Conservation (phyloP, 2,888 invertebrate species). For the Pyrocoelia pectoralis region DNA sequence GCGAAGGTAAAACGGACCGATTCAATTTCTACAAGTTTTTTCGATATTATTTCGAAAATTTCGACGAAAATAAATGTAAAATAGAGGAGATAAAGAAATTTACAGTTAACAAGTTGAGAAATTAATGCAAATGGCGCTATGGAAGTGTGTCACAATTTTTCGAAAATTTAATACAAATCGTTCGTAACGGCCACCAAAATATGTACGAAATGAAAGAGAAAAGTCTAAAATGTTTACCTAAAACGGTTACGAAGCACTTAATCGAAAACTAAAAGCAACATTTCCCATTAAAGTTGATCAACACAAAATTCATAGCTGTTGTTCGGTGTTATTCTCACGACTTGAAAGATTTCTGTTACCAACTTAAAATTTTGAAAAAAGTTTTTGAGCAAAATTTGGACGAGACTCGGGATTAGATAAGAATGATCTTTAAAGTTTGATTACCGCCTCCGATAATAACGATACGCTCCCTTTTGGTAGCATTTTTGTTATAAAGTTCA, state of each 20-base stretch:
- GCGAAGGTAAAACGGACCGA: background rate
- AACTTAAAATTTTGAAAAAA: slow-evolving; percentile 5
- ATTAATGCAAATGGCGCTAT: slow-evolving; percentile 33
- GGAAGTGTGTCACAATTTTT: slow-evolving; percentile 12
- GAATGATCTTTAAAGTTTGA: no score
- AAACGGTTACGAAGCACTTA: slow-evolving; percentile 12
- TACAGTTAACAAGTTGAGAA: slow-evolving; percentile 31
- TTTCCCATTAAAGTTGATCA: slow-evolving; percentile 21
- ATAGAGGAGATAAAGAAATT: slow-evolving; percentile 19
- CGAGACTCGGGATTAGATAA: no score
- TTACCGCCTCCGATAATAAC: no score
- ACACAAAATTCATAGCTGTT: slow-evolving; percentile 22
- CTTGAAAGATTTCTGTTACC: slow-evolving; percentile 18
- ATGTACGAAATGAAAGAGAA: background rate
- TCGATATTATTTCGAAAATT: background rate
- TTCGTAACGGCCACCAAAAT: background rate
- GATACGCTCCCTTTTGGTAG: no score
- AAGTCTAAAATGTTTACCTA: background rate
- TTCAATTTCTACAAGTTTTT: background rate
- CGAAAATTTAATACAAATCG: slow-evolving; percentile 7
- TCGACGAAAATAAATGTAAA: background rate
- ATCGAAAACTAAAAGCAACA: slow-evolving; percentile 8
- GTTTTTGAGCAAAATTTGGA: background rate
- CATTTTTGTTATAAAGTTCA: no score
- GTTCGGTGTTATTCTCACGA: slow-evolving; percentile 12